Percentiles rank a stretch among this genome's conserved stretches.
phyloP scores from a whole-genome alignment of 2,113 vertebrate species.

The Dromiciops gliroides region DNA sequence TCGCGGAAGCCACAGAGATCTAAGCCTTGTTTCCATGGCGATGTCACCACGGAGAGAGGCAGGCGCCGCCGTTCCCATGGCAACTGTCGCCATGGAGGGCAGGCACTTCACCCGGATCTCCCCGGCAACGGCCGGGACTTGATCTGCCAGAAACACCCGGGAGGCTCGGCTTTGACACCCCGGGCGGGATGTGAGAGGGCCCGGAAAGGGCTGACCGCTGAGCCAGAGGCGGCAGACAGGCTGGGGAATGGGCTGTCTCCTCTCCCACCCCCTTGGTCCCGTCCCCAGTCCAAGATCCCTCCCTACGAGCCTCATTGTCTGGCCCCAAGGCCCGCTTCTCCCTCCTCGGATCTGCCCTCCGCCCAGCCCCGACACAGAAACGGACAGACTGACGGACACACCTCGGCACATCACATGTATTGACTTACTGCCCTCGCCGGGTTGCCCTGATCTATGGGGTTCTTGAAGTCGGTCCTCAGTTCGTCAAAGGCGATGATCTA shows the following conservation, averaged over 20 bases:
- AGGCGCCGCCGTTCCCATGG: slow-evolving; percentile 67
- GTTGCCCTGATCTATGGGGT: slow-evolving; percentile 96
- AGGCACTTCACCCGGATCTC: slow-evolving; percentile 74
- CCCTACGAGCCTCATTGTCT: background rate
- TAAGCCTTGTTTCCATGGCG: slow-evolving; percentile 5
- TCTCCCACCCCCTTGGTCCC: background rate
- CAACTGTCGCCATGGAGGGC: slow-evolving; percentile 73
- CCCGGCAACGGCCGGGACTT: slow-evolving; percentile 67
- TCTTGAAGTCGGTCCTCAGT: slow-evolving; percentile 95
- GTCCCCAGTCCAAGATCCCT: background rate
- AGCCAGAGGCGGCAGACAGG: background rate
- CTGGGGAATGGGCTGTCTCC: slow-evolving; percentile 2
- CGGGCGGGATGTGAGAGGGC: background rate
- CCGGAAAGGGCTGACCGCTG: background rate
- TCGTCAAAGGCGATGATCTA: slow-evolving; percentile 97
- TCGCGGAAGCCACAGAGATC: slow-evolving; percentile 53
- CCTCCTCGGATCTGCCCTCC: no score
- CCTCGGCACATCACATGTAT: slow-evolving; percentile 81
- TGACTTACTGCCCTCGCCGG: slow-evolving; percentile 94
- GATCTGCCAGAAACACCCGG: background rate
- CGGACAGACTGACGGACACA: slow-evolving; percentile 80
- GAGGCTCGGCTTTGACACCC: background rate
- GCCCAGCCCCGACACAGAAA: slow-evolving; percentile 59
- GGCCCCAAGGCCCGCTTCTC: background rate
- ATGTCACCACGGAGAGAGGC: background rate